Evolutionary conservation across 1,140 invertebrate genomes (phyloP), one percentile per base, ranked within the genome.

Genomic region (Drosophila sp.): DNA sequence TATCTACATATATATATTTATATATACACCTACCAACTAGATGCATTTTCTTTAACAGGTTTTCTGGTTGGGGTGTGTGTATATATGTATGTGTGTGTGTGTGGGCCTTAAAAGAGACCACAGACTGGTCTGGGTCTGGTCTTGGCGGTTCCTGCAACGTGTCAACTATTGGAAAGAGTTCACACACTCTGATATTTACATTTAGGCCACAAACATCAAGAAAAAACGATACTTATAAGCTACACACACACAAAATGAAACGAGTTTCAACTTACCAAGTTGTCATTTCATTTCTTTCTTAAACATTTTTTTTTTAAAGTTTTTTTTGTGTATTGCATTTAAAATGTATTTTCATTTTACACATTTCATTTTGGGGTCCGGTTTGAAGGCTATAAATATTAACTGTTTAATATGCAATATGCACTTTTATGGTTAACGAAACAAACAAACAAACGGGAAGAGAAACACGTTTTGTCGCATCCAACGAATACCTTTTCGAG

Each of bases 1-100:
- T n/a, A 4, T 3, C 40, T 41, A 41, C 25, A 47, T 23, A 4
- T 47, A 25, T 11, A 1, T 11, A 10, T 41, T 11, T 71, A 47
- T 40, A 10, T 41, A 11, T 71, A 54, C 69, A 60, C 60, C 69
- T 69, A 72, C 58, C 63, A 41, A 50, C 44, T 44, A 56, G 68
- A 75, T 89, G 83, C 83, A 87, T 87, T 87, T 87, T 89, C 84
- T 80, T 89, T 61, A 87, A 87, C 83, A 89, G 83, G 83, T 87
- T 82, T 60, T 57, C 56, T 47, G 32, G 38, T 8, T 63, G 58
- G 69, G 63, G 47, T 47, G 61, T 71, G 80, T 73, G 76, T 63
- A 74, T 72, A 50, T 70, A 44, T 64, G 63, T 60, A 66, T 66
- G 64, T 55, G 55, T 77, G 64, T 60, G 66, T 66, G 77, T 66